Evolutionary conservation across 2,113 vertebrate genomes (phyloP).

Genomic region (Nothocercus julius): DNA sequence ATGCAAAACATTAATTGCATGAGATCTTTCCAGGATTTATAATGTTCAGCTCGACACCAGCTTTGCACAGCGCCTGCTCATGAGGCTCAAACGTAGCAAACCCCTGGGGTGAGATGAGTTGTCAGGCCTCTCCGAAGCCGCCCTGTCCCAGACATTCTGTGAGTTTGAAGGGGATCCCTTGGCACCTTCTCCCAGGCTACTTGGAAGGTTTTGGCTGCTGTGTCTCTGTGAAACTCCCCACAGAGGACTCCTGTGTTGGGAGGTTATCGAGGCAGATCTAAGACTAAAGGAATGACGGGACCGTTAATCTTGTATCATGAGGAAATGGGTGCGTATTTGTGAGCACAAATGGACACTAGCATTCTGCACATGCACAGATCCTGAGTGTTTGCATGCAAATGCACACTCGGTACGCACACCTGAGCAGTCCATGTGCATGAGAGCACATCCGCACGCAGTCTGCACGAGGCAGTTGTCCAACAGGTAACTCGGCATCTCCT

Average conservation of each 20-base stretch:
- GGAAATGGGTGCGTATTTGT: neutral
- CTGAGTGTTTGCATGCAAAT: neutral
- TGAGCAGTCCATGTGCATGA: neutral
- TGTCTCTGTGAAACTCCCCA: no score
- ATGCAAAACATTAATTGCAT: conserved; percentile 7
- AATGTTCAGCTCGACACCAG: neutral
- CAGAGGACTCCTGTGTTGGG: neutral
- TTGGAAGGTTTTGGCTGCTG: neutral
- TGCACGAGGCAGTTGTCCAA: neutral
- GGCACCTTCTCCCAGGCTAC: neutral
- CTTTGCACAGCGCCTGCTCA: rapidly evolving
- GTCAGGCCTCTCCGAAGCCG: neutral
- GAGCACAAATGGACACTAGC: neutral
- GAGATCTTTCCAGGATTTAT: neutral
- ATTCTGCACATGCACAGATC: neutral
- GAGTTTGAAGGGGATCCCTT: neutral
- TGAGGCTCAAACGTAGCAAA: neutral
- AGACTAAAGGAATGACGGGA: neutral
- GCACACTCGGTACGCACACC: neutral
- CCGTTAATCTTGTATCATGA: neutral
- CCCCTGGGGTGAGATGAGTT: neutral
- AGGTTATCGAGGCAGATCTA: neutral
- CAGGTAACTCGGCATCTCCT: neutral
- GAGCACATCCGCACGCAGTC: neutral
- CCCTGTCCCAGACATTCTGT: no score